Evolutionary conservation across 2,888 invertebrate species (phyloP).

Genomic region (Teleiodes luculella): DNA sequence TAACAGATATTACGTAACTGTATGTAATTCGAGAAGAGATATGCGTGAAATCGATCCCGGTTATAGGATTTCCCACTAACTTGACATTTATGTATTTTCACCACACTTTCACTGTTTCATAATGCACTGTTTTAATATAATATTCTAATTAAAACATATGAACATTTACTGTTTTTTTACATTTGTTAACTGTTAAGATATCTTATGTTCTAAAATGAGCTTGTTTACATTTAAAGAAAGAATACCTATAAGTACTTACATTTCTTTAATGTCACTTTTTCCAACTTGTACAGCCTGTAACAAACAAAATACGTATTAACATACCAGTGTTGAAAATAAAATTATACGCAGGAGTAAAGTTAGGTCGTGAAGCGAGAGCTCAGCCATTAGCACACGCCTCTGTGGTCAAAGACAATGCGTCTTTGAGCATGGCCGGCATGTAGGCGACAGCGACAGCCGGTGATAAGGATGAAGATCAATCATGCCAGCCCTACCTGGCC

Average conservation of each 20-base stretch:
- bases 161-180: neutral
- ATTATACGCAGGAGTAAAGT: neutral
- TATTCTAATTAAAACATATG: neutral
- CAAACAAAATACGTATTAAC: constrained; percentile 40
- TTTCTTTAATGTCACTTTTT: constrained; percentile 42
- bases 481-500: constrained; percentile 72
- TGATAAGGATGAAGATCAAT: constrained; percentile 76
- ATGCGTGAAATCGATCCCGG: constrained; percentile 37
- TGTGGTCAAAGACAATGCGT: constrained; percentile 62
- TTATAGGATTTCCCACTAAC: constrained; percentile 27
- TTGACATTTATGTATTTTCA: constrained; percentile 31
- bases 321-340: constrained; percentile 5
- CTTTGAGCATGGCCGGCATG: constrained; percentile 71
- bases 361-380: neutral
- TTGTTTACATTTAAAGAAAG: neutral
- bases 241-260: constrained; percentile 50
- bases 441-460: constrained; percentile 59
- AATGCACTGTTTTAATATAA: constrained; percentile 1
- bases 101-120: constrained; percentile 24
- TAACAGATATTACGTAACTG: constrained; percentile 20
- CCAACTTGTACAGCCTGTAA: constrained; percentile 57
- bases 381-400: constrained; percentile 55
- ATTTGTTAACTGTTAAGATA: neutral
- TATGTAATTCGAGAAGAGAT: constrained; percentile 24
- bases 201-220: neutral